These are phyloP conservation scores for Pteria penguin DNA, from an alignment of 2,888 invertebrate genomes.

Conservation along the genomic window DNA sequence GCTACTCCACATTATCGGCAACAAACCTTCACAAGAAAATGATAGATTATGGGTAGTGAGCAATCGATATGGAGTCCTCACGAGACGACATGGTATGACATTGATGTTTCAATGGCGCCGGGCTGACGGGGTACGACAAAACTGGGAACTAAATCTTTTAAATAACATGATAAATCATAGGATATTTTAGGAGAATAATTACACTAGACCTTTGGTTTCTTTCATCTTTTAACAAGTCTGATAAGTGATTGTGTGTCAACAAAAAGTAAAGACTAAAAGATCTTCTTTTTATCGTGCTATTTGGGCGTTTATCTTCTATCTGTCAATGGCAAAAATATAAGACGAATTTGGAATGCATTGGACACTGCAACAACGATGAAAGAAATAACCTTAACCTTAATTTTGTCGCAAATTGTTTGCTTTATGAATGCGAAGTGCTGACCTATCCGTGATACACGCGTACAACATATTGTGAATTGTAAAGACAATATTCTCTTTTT, in stretches of 20 bases:
- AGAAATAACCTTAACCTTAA: too few relatives aligned
- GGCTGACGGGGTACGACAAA: slow-evolving; percentile 12
- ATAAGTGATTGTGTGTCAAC: neutral
- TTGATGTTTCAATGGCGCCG: slow-evolving; percentile 14
- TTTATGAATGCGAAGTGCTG: too few relatives aligned
- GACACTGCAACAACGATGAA: too few relatives aligned
- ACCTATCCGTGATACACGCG: too few relatives aligned
- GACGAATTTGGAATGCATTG: too few relatives aligned
- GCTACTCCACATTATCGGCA: too few relatives aligned
- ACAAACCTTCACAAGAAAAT: neutral
- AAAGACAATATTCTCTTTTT: too few relatives aligned
- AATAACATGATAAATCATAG: slow-evolving; percentile 28
- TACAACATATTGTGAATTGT: too few relatives aligned
- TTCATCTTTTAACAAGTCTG: slow-evolving; percentile 4
- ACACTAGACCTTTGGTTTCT: slow-evolving; percentile 3
- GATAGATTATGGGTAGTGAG: neutral
- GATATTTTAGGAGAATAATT: slow-evolving; percentile 17
- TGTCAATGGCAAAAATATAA: too few relatives aligned
- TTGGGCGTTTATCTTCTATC: too few relatives aligned
- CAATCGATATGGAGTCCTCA: too few relatives aligned
- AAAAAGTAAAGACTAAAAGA: neutral
- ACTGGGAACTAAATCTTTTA: slow-evolving; percentile 27
- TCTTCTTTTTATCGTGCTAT: neutral
- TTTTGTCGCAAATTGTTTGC: too few relatives aligned
- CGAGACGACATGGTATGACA: neutral